phyloP scores from a whole-genome alignment of 2,113 vertebrate genomes.

The Rhinolophus ferrumequinum region DNA sequence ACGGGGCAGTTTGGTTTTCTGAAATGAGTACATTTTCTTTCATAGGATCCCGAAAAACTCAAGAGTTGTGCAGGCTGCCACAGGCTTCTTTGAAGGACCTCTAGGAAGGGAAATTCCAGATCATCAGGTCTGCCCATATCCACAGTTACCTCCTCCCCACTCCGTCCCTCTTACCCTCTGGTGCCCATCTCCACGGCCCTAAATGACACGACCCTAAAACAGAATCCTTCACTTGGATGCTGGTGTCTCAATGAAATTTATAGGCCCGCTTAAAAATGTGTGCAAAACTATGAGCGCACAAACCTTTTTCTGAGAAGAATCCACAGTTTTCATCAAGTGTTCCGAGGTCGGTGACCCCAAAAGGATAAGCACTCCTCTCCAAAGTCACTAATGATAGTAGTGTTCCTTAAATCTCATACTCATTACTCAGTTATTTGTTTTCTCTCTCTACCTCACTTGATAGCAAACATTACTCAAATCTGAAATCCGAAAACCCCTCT shows the following conservation, averaged over 20 bases:
- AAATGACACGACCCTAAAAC: background rate
- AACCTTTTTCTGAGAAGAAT: background rate
- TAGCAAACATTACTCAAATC: background rate
- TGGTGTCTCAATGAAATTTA: background rate
- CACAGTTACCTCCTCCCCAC: background rate
- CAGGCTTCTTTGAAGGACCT: background rate
- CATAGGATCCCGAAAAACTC: background rate
- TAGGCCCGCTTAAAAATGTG: background rate
- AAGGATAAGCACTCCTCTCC: background rate
- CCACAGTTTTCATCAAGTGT: constrained; percentile 6
- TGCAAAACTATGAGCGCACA: background rate
- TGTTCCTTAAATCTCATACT: background rate
- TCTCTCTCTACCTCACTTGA: background rate
- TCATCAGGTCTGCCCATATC: background rate
- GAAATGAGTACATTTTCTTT: background rate
- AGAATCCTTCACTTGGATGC: background rate
- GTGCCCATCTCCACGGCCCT: background rate
- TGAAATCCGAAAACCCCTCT: background rate
- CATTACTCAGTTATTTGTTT: background rate
- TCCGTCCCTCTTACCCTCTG: background rate
- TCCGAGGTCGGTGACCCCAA: background rate
- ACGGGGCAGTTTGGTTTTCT: background rate
- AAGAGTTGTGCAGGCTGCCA: background rate
- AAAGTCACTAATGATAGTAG: background rate
- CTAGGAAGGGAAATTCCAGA: background rate